Base-by-base conservation (phyloP, 2,888 invertebrate species). In the Villa cingulata region DNA sequence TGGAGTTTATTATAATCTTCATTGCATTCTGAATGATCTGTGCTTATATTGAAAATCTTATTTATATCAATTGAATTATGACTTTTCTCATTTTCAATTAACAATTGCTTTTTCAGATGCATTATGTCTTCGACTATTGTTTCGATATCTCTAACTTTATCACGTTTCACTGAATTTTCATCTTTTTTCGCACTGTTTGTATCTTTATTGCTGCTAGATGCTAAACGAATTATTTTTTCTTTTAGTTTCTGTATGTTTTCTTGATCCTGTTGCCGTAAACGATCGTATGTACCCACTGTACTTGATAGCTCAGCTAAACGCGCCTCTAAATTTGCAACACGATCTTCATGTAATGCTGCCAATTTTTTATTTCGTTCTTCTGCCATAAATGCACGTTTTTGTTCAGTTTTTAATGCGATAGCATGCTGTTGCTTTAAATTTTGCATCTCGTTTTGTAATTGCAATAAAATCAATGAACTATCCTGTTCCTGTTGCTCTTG, bases 251-350 rank as follows among this genome's bases (percentile, higher is more conserved):
- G 77, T 57, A 89, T 87, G 16, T 77, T 75, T 46, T 74, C 74
- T 62, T 83, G 82, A 67, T 90, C 88, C 50, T 77, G 75, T 45
- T 82, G 76, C 3, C 84, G 68, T 10, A 80, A 64, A 48, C 81
- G 70, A 61, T 89, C 87, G 58, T 87, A 86, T 51, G 76, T 77
- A 0, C 87, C 88, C 4, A 89, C 79, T 0, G 81, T 82, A 47
- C 78, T 77, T 0, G 87, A 87, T 27, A 90, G 66, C 59, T 90
- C 88, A 0, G 87, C 83, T 17, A 89, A 65, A 53, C 80, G 76
- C 4, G 78, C 75, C 65, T 90, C 89, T 44, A 90, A 71, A 43
- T 79, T 73, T 0, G 81, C 81, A 1, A 88, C 86, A 50, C 87
- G 72, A 48, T 83, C 78, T 62, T 89, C 89, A 55, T 86, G 84